Evolutionary conservation across 2,888 invertebrate species (phyloP).

Genomic region (Hydropsyche betteni): DNA sequence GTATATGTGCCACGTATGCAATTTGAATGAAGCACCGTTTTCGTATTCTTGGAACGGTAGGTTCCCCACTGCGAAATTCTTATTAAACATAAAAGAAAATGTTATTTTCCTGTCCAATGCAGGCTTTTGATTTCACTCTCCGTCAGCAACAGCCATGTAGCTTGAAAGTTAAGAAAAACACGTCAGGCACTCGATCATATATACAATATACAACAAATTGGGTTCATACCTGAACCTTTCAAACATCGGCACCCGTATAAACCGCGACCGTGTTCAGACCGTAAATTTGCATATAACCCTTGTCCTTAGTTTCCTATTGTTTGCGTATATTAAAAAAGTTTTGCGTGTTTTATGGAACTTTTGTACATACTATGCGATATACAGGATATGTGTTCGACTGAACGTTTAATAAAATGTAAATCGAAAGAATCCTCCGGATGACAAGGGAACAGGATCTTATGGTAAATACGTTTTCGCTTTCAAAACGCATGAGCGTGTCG

Average conservation of each 20-base stretch:
- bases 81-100: conserved; percentile 35
- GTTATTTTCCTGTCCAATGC: conserved; percentile 40
- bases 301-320: neutral
- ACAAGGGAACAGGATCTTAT: neutral
- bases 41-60: conserved; percentile 13
- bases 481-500: neutral
- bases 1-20: no score
- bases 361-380: neutral
- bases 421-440: neutral
- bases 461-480: conserved; percentile 1
- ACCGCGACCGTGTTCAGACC: neutral
- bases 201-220: conserved; percentile 4
- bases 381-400: neutral
- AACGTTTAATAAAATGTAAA: conserved; percentile 37
- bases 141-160: conserved; percentile 36
- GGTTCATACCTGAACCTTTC: neutral
- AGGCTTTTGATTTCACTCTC: conserved; percentile 43
- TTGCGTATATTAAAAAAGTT: conserved; percentile 17
- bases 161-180: conserved; percentile 35
- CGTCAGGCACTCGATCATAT: conserved; percentile 19
- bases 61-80: conserved; percentile 27
- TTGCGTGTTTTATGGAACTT: neutral
- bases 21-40: neutral
- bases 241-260: neutral
- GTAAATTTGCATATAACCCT: conserved; percentile 19